Evolutionary conservation across 2,888 invertebrate genomes (phyloP).

Genomic region (Volucella inflata): DNA sequence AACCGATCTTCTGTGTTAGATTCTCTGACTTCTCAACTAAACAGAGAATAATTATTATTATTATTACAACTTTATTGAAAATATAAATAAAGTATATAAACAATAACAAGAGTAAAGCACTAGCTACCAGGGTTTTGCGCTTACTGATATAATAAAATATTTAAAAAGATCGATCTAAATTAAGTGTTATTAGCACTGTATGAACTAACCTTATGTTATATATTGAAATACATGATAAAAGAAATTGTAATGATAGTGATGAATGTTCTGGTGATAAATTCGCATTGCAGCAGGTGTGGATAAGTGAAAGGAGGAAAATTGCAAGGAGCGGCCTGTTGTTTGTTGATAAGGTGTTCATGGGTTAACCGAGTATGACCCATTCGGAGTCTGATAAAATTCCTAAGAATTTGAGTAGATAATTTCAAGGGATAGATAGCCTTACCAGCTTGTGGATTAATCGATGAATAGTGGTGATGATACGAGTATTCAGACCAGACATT

Average conservation of each 20-base stretch:
- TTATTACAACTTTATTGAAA: conserved; percentile 7
- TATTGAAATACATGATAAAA: conserved; percentile 10
- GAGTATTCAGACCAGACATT: not conserved
- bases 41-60: too few relatives aligned
- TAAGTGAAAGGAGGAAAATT: not conserved
- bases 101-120: conserved; percentile 12
- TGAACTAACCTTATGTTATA: conserved; percentile 12
- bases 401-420: too few relatives aligned
- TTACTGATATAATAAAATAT: not conserved
- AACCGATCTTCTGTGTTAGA: too few relatives aligned
- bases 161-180: not conserved
- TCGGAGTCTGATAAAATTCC: too few relatives aligned
- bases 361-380: too few relatives aligned
- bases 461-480: conserved; percentile 17
- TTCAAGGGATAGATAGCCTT: too few relatives aligned
- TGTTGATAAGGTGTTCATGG: too few relatives aligned
- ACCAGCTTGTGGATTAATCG: not conserved
- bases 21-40: too few relatives aligned
- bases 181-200: conserved; percentile 3
- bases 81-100: too few relatives aligned
- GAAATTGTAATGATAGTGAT: conserved; percentile 8
- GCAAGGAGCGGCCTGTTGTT: too few relatives aligned
- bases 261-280: conserved; percentile 9
- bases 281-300: conserved; percentile 15
- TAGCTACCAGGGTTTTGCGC: conserved; percentile 11